Evolutionary conservation across 2,888 invertebrate species (phyloP), one percentile per base, ranked within the genome.

Genomic region (Heliconius ismenius): DNA sequence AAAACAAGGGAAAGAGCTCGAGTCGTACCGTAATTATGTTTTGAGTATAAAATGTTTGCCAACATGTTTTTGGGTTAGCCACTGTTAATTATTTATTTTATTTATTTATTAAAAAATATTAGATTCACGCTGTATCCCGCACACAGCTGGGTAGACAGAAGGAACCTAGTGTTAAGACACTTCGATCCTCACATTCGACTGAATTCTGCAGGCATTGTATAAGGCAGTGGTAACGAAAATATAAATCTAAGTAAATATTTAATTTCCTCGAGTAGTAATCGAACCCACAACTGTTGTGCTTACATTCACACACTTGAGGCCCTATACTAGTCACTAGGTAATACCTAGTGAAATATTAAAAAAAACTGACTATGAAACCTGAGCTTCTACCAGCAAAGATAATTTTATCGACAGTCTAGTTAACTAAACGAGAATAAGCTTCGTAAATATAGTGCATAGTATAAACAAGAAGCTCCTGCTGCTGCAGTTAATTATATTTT

Each of bases 41-140:
- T 78, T 79, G 75, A 80, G 76, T 75, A 74, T 77, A 62, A 68
- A 73, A 74, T 77, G 72, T 74, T 78, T 80, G 77, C 79, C 80
- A 80, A 78, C 72, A 68, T 21, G 49, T 49, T 21, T 49, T 49
- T 49, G 9, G 77, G 72, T 77, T 75, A 77, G 78, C 36, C 58
- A 24, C 15, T 58, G 32, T 67, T 58, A 70, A 70, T 36, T 49
- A 13, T 32, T 43, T 43, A 4, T 43, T 43, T 13, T 15, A 15
- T 43, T 3, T 43, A 39, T 39, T 39, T 39, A 39, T 39, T 2
- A 39, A 39, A 39, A 11, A 39, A 11, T 10, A 0, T 10, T 3
- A 6, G 18, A 2, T 49, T 49, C 49, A 49, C 49, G 49, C 49
- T 7, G 49, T 18, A 18, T 49, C 49, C 7, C 49, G 49, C 49